Conservation (phyloP, 2,113 vertebrate species). For the Larimichthys polyactis region DNA sequence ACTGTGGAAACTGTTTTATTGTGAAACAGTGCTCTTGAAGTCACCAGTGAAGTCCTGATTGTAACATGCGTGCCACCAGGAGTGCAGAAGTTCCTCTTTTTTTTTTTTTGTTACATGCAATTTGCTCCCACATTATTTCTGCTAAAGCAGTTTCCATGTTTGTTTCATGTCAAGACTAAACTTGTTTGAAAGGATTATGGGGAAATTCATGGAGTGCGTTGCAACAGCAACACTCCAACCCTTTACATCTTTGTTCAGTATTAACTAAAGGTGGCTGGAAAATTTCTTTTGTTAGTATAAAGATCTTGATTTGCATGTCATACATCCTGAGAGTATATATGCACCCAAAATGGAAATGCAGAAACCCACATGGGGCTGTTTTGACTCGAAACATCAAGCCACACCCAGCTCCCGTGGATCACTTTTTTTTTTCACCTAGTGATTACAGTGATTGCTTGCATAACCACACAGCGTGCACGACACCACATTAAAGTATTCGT, state of each 20-base stretch:
- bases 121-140: background rate
- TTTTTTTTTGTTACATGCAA: background rate
- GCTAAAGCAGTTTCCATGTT: background rate
- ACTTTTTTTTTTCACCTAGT: constrained; percentile 24
- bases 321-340: background rate
- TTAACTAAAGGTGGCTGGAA: background rate
- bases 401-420: constrained; percentile 63
- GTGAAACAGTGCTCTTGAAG: background rate
- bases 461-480: constrained; percentile 7
- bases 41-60: background rate
- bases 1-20: too few relatives aligned
- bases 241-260: background rate
- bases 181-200: background rate
- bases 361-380: constrained; percentile 36
- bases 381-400: constrained; percentile 36
- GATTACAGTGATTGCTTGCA: constrained; percentile 9
- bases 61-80: background rate
- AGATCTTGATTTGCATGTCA: background rate
- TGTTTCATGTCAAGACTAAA: background rate
- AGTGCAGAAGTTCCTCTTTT: background rate
- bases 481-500: background rate
- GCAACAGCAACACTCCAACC: background rate
- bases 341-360: constrained; percentile 21
- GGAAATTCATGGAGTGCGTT: background rate
- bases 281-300: too few relatives aligned